Evolutionary conservation across 2,888 invertebrate species (phyloP), one percentile per base, ranked within the genome.

Genomic region (Tetranychus piercei): DNA sequence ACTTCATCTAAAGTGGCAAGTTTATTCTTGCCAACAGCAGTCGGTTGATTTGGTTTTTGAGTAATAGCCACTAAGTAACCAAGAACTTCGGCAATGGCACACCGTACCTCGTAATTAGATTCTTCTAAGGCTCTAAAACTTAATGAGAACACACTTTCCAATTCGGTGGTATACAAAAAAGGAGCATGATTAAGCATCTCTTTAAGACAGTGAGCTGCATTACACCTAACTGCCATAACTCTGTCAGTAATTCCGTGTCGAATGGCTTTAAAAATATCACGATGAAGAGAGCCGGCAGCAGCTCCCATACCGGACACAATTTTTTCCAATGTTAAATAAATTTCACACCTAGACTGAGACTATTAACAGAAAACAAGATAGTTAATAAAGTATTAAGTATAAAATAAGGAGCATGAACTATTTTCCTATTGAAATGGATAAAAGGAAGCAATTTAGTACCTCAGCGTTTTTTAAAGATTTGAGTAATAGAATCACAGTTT

Each of bases 321-420:
- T 87, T 95, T 96, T 83, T 95, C 93, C 79, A 99, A 85, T 0
- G 97, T 96, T 77, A 90, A 87, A 92, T 99, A 94, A 76, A 96
- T 95, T 85, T 99, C 97, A 79, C 94, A 90, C 78, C 97, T 87
- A 1, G 92, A 91, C 83, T 95, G 96, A 0, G 96, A 96, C 85
- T 85, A 78, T 72, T 81, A 79, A 69, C 44, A 55, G 55, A 71
- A 75, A 73, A 66, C 73, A 65, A 76, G 66, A 18, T 8, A 76
- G 11, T 67, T 45, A 75, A n/a, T 11, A 0, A n/a, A 73, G 66
- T 69, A 20, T 64, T n/a, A 71, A 44, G 74, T 71, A 43, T 75
- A 11, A 34, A 34, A 34, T 34, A 34, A 34, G 34, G 34, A 34
- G 34, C 34, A 0, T 34, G 3, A 73, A 71, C 55, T 6, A 72